Conservation (phyloP, 2,797 vertebrate species). For the Catharus ustulatus region DNA sequence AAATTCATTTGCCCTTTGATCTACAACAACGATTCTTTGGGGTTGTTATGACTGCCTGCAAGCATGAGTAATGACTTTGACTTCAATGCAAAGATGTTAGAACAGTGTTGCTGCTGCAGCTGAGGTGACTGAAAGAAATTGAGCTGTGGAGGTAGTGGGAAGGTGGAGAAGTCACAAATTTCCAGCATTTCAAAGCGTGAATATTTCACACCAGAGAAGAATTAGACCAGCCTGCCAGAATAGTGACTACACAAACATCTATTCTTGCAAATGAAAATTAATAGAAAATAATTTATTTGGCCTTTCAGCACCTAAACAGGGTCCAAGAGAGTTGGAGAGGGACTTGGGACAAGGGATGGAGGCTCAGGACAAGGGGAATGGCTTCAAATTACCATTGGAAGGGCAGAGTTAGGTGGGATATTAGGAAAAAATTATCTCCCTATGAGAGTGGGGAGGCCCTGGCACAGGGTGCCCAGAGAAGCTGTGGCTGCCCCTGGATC, state of each 20-base stretch:
- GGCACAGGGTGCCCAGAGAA: neutral
- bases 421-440: neutral
- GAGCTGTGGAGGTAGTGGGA: neutral
- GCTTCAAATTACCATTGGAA: neutral
- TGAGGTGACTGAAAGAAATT: neutral
- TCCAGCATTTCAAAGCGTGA: neutral
- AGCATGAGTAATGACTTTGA: neutral
- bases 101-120: neutral
- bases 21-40: constrained; percentile 33
- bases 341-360: neutral
- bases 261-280: neutral
- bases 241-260: neutral
- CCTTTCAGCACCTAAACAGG: neutral
- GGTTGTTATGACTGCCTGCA: constrained; percentile 46
- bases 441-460: fast-evolving
- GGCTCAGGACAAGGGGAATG: neutral
- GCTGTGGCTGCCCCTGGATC: neutral
- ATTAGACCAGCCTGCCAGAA: neutral
- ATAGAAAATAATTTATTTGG: neutral
- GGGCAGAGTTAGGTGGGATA: neutral
- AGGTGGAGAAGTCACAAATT: neutral
- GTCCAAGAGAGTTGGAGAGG: no score
- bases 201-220: neutral
- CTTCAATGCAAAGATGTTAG: neutral
- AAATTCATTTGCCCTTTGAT: constrained; percentile 68